phyloP scores from a whole-genome alignment of 2,888 invertebrate genomes.

The Zonitis immaculata region DNA sequence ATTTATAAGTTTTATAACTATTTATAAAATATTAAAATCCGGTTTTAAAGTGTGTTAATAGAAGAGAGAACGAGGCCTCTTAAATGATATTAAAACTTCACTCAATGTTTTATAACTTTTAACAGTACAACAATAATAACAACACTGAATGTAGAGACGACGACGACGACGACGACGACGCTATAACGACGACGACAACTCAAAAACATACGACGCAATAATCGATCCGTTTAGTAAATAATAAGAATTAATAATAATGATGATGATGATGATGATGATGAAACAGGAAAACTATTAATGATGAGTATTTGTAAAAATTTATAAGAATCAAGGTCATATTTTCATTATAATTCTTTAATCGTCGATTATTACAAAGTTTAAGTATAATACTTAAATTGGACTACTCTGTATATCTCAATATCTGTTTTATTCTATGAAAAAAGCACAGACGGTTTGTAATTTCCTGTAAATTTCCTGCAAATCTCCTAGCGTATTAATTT shows the following conservation, averaged over 20 bases:
- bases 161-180: slow-evolving; percentile 23
- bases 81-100: too few species aligned
- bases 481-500: slow-evolving; percentile 11
- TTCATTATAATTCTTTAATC: too few species aligned
- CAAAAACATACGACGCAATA: slow-evolving; percentile 18
- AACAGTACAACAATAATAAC: not conserved
- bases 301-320: not conserved
- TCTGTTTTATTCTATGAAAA: not conserved
- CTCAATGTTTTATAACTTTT: not conserved
- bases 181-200: too few species aligned
- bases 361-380: too few species aligned
- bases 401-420: not conserved
- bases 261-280: not conserved
- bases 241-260: not conserved
- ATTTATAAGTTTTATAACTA: not conserved
- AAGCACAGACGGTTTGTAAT: slow-evolving; percentile 11
- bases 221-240: slow-evolving; percentile 14
- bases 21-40: not conserved
- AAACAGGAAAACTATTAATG: not conserved
- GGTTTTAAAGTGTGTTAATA: not conserved
- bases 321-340: not conserved
- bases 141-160: slow-evolving; percentile 9
- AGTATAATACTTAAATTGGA: not conserved
- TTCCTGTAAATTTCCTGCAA: slow-evolving; percentile 33
- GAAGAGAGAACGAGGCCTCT: not conserved